Evolutionary conservation across 2,797 vertebrate genomes (phyloP).

Genomic region (Synanceia verrucosa): DNA sequence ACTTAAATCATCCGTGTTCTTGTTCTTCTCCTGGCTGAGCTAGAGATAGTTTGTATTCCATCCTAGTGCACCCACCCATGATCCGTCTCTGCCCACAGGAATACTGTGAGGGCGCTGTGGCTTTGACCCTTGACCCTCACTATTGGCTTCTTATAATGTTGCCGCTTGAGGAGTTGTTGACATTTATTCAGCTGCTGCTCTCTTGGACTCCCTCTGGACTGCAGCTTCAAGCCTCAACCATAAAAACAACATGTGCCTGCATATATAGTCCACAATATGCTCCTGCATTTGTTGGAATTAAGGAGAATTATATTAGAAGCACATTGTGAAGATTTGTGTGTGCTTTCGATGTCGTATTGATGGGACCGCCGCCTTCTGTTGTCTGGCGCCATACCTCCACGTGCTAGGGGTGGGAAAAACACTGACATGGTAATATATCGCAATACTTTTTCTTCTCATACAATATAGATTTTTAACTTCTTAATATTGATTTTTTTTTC

Average conservation of each 20-base stretch:
- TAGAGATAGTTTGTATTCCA: conserved; percentile 10
- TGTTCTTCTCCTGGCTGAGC: too few species aligned
- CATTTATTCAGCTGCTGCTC: conserved; percentile 8
- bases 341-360: too few species aligned
- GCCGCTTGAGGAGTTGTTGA: conserved; percentile 21
- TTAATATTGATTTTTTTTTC: too few species aligned
- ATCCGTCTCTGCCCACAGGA: conserved; percentile 10
- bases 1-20: too few species aligned
- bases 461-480: too few species aligned
- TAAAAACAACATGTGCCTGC: not conserved
- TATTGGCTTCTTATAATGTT: conserved; percentile 24
- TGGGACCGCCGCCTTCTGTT: too few species aligned
- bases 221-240: conserved; percentile 9
- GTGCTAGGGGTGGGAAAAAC: too few species aligned
- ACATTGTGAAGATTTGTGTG: not conserved
- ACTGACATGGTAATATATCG: too few species aligned
- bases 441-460: too few species aligned
- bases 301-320: not conserved
- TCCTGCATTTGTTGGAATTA: not conserved
- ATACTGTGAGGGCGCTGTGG: conserved; percentile 1
- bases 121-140: conserved; percentile 28
- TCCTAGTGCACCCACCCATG: not conserved
- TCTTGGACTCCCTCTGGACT: conserved; percentile 13
- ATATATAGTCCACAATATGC: not conserved
- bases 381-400: too few species aligned